phyloP scores from a whole-genome alignment of 2,113 vertebrate species.

The Clupea harengus region DNA sequence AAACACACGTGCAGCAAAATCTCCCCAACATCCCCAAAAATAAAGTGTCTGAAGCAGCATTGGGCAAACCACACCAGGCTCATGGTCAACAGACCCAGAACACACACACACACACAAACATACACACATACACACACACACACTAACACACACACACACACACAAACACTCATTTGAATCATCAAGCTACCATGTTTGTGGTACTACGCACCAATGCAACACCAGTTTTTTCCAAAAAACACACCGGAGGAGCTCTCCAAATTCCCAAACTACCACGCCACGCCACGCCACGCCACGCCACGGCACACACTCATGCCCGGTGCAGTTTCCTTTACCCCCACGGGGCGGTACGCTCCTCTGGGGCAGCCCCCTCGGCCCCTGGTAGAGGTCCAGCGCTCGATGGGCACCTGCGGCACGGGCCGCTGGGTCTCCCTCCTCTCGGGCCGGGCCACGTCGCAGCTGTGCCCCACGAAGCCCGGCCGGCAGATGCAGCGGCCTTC shows the following conservation, averaged over 20 bases:
- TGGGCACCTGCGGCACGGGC: constrained; percentile 72
- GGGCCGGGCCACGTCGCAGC: constrained; percentile 77
- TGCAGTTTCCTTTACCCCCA: constrained; percentile 76
- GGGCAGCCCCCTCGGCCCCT: constrained; percentile 76
- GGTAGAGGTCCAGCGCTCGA: constrained; percentile 71
- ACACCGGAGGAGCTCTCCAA: too few species aligned
- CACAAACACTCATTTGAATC: too few species aligned
- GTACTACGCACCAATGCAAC: not conserved
- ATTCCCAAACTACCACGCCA: too few species aligned
- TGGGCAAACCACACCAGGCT: not conserved
- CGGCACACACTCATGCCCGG: not conserved
- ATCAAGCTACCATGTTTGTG: too few species aligned
- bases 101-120: not conserved
- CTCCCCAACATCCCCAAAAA: not conserved
- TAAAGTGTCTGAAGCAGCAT: not conserved
- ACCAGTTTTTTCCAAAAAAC: not conserved
- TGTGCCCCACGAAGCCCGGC: constrained; percentile 79
- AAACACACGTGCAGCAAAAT: too few species aligned
- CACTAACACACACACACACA: too few species aligned
- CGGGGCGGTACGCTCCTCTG: constrained; percentile 80
- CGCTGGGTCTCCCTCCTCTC: constrained; percentile 63
- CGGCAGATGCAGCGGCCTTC: constrained; percentile 88
- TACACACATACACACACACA: not conserved
- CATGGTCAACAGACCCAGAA: not conserved
- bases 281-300: too few species aligned